Evolutionary conservation across 2,113 vertebrate genomes (phyloP), one percentile per base, ranked within the genome.

Genomic region (Malurus melanocephalus): DNA sequence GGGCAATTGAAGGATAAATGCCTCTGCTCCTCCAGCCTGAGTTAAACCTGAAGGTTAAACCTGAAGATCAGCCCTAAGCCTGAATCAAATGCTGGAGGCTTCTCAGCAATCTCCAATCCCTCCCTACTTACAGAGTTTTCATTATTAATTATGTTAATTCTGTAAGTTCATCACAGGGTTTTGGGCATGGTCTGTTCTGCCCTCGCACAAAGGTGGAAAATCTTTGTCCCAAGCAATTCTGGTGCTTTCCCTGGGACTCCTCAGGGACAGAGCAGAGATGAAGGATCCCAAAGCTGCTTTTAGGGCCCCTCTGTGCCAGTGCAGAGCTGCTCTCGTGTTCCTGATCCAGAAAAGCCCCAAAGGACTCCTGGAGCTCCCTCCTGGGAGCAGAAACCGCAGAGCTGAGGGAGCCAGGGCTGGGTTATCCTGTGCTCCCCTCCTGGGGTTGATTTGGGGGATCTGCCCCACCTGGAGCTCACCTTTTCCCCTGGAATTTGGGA

Each of bases 11-110:
- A 23, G 45, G 61, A 16, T 10, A 13, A 46, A n/a, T 30, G 38
- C 46, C 42, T 76, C 45, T 27, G 1, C 33, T 88, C 27, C 59
- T 79, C 33, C n/a, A 78, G 56, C 7, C 38, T 38, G 38, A 81
- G 74, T 80, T 92, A 85, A 94, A 84, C 28, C 59, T 81, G 87
- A 23, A 81, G 84, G 74, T 80, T 92, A 85, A 94, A 84, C 28
- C 59, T 81, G 87, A 21, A 81, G 84, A 85, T 92, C 87, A 80
- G 7, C 75, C 72, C 52, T 33, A 20, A 73, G 69, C 66, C 56
- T 26, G 3, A 13, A 32, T 6, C 23, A 59, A 79, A 76, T 85
- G 81, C 81, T 79, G 71, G 21, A 73, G 84, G 69, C 14, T 87
- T 66, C 65, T 24, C 55, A 27, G 45, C 5, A 2, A 18, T 49